Evolutionary conservation across 2,888 invertebrate genomes (phyloP).

Genomic region (Chrysolina oricalcia): DNA sequence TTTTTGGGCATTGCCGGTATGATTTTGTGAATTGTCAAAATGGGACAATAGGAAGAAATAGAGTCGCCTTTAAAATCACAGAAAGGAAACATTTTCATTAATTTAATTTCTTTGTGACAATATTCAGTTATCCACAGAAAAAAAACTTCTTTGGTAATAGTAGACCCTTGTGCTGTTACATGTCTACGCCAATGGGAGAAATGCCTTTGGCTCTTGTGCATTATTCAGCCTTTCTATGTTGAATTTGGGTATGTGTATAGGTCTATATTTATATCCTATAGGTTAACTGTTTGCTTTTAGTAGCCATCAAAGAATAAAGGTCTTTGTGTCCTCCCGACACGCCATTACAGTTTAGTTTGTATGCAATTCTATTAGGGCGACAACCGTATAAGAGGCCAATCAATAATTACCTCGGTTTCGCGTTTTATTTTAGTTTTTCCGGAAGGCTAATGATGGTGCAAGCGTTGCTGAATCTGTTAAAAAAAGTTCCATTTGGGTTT

Average conservation of each 20-base stretch:
- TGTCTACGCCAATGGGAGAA: too few relatives aligned
- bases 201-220: background rate
- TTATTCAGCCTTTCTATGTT: background rate
- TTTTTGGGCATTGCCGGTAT: too few relatives aligned
- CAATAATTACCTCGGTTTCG: background rate
- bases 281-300: background rate
- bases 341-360: slow-evolving; percentile 3
- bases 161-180: too few relatives aligned
- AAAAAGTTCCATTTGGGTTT: too few relatives aligned
- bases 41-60: too few relatives aligned
- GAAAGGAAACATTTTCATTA: too few relatives aligned
- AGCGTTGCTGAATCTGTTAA: too few relatives aligned
- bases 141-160: too few relatives aligned
- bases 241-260: background rate
- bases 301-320: slow-evolving; percentile 7
- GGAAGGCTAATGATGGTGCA: background rate
- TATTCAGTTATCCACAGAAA: too few relatives aligned
- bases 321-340: background rate
- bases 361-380: slow-evolving; percentile 14
- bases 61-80: too few relatives aligned
- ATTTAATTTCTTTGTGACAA: too few relatives aligned
- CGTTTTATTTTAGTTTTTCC: background rate
- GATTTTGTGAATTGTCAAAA: too few relatives aligned
- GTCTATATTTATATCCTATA: background rate
- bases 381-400: slow-evolving; percentile 4